Conservation (phyloP, 2,888 invertebrate genomes). For the Lithophane semibrunnea region DNA sequence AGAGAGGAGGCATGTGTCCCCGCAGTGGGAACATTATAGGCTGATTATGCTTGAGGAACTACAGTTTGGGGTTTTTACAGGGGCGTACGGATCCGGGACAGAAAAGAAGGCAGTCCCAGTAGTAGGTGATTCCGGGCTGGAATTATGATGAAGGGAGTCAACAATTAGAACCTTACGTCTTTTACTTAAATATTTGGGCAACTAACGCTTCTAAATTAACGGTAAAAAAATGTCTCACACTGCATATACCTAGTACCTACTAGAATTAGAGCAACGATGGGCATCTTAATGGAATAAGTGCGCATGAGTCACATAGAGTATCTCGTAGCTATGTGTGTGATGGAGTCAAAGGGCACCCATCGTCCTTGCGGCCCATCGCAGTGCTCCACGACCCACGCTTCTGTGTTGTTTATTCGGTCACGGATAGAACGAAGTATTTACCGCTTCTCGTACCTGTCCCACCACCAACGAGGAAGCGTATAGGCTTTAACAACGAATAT, state of each 20-base stretch:
- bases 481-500: neutral
- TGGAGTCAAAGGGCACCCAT: constrained; percentile 44
- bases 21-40: too few relatives aligned
- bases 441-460: neutral
- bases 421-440: neutral
- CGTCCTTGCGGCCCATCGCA: constrained; percentile 1
- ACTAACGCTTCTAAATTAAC: too few relatives aligned
- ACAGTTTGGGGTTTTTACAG: too few relatives aligned
- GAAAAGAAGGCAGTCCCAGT: too few relatives aligned
- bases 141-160: too few relatives aligned
- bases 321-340: neutral
- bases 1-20: too few relatives aligned
- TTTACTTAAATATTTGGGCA: neutral
- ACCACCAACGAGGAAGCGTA: neutral
- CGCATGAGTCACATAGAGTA: constrained; percentile 30
- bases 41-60: too few relatives aligned
- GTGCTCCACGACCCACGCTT: constrained; percentile 17
- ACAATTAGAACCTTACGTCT: too few relatives aligned
- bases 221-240: neutral
- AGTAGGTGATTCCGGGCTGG: too few relatives aligned
- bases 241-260: neutral
- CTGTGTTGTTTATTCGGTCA: neutral
- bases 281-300: constrained; percentile 35
- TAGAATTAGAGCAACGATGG: constrained; percentile 18
- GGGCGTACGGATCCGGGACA: too few relatives aligned